A percentile compares a stretch with the other conserved stretches of the same genome.
phyloP scores from a whole-genome alignment of 1,140 invertebrate species.

The Antheraea mylitta region DNA sequence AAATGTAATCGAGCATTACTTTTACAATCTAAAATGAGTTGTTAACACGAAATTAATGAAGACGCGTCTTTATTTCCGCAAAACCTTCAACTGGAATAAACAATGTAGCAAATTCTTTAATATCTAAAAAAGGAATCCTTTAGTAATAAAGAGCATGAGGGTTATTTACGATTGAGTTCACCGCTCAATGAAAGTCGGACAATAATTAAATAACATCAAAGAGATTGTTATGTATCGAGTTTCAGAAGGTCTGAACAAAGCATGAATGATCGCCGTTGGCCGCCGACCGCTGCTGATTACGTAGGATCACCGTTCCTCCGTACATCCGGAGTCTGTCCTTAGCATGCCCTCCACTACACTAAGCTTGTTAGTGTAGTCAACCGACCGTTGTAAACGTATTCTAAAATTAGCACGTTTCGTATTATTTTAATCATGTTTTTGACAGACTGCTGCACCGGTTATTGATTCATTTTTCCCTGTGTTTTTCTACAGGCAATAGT shows the following conservation, averaged over 20 bases:
- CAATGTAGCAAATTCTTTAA: not conserved
- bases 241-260: slow-evolving; percentile 19
- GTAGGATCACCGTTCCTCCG: slow-evolving; percentile 23
- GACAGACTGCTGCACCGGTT: not conserved
- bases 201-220: slow-evolving; percentile 58
- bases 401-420: not conserved
- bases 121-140: not conserved
- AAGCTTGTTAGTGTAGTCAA: slow-evolving; percentile 3
- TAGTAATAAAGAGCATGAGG: slow-evolving; percentile 17
- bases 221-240: slow-evolving; percentile 48
- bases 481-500: not conserved
- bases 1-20: no score
- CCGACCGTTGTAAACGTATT: not conserved
- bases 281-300: slow-evolving; percentile 38
- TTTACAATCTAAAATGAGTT: no score
- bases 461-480: not conserved
- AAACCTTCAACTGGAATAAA: no score
- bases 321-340: slow-evolving; percentile 44
- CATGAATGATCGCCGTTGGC: not conserved
- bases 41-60: no score
- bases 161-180: slow-evolving; percentile 34
- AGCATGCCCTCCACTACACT: slow-evolving; percentile 18
- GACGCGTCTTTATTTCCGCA: no score
- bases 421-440: not conserved
- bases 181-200: slow-evolving; percentile 46